Conservation (phyloP, 2,113 vertebrate genomes). For the Megaceryle torquata region DNA sequence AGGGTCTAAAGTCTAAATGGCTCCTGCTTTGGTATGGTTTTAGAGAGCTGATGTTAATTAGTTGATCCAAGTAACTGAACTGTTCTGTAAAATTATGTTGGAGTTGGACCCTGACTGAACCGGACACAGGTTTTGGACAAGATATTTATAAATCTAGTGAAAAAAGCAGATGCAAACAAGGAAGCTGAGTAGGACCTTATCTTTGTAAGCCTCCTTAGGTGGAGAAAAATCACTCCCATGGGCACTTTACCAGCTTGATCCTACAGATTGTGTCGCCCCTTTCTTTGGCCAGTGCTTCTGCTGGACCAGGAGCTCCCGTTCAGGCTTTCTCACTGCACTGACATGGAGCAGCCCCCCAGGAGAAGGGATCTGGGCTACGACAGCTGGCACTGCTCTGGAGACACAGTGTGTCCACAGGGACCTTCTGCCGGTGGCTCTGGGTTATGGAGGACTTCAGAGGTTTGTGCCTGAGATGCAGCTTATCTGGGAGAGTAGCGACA, state of each 20-base stretch:
- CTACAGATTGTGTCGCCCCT: neutral
- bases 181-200: neutral
- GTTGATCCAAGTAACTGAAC: neutral
- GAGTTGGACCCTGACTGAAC: neutral
- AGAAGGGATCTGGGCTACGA: neutral
- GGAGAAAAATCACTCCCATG: neutral
- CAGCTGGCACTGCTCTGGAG: too few relatives aligned
- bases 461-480: neutral
- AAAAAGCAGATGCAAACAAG: neutral
- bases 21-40: neutral
- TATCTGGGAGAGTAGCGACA: too few relatives aligned
- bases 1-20: neutral
- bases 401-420: accelerated
- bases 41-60: neutral
- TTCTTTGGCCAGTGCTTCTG: neutral
- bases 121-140: neutral
- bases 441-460: too few relatives aligned
- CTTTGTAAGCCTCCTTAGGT: neutral
- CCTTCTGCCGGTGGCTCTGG: neutral
- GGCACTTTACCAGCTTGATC: neutral
- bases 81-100: neutral
- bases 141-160: neutral
- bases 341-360: neutral
- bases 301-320: neutral
- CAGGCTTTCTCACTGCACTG: neutral